Conservation (phyloP, 2,797 vertebrate species). For the Acanthurus lineatus region DNA sequence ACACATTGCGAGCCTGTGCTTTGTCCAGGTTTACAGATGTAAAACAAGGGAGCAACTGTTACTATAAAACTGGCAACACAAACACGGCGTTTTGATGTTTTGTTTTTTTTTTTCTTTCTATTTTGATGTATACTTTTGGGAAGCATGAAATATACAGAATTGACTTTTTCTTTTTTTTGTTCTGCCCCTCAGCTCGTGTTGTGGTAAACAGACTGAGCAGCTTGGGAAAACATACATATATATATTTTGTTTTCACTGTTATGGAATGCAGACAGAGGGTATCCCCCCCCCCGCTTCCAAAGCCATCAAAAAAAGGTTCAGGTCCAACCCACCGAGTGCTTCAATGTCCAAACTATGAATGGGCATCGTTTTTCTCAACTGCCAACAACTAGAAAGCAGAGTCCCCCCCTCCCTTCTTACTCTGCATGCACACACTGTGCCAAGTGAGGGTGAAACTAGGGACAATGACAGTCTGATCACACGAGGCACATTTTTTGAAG, state of each 20-base stretch:
- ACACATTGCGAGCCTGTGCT: slow-evolving; percentile 44
- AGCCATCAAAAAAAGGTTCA: slow-evolving; percentile 55
- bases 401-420: slow-evolving; percentile 51
- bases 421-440: slow-evolving; percentile 63
- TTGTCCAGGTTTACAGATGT: slow-evolving; percentile 48
- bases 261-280: slow-evolving; percentile 54
- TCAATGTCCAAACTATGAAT: slow-evolving; percentile 70
- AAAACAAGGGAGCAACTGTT: slow-evolving; percentile 25
- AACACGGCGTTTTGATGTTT: slow-evolving; percentile 14
- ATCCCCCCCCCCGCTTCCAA: slow-evolving; percentile 35
- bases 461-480: slow-evolving; percentile 71
- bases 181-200: slow-evolving; percentile 19
- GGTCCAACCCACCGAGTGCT: slow-evolving; percentile 45
- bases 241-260: slow-evolving; percentile 29
- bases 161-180: background rate
- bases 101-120: background rate
- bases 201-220: slow-evolving; percentile 23
- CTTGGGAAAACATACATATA: slow-evolving; percentile 7
- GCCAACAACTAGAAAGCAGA: slow-evolving; percentile 74
- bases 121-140: slow-evolving; percentile 25
- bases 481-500: slow-evolving; percentile 66
- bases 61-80: slow-evolving; percentile 10
- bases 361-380: slow-evolving; percentile 70
- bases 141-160: slow-evolving; percentile 21
- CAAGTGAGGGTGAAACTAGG: slow-evolving; percentile 65